phyloP scores from a whole-genome alignment of 2,888 invertebrate species.

The Psococerastis gibbosa region DNA sequence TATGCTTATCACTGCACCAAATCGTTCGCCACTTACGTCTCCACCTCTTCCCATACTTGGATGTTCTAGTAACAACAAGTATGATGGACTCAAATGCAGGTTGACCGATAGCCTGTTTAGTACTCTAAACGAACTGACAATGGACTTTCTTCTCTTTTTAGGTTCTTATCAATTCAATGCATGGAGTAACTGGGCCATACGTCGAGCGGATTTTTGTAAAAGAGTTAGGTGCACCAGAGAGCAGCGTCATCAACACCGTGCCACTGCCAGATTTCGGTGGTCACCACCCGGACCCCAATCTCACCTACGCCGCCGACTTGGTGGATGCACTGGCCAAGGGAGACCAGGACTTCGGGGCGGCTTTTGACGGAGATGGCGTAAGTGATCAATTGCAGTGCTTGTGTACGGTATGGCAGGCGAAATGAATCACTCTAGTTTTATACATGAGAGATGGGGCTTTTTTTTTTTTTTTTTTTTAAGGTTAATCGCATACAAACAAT shows the following conservation, averaged over 20 bases:
- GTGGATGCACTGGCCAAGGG: conserved; percentile 41
- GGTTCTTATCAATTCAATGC: conserved; percentile 83
- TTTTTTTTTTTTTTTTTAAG: conserved; percentile 7
- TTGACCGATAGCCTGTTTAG: too few species aligned
- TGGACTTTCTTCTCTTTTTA: too few species aligned
- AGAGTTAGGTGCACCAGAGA: conserved; percentile 56
- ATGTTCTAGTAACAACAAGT: too few species aligned
- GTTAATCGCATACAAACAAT: too few species aligned
- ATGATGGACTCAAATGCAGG: too few species aligned
- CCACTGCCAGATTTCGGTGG: conserved; percentile 93
- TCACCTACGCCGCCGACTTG: conserved; percentile 61
- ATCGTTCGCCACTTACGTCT: too few species aligned
- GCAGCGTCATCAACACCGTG: conserved; percentile 52
- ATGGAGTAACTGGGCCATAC: conserved; percentile 98
- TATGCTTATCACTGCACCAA: too few species aligned
- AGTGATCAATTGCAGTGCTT: conserved; percentile 16
- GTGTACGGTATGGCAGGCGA: too few species aligned
- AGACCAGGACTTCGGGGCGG: conserved; percentile 68
- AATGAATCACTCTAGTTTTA: too few species aligned
- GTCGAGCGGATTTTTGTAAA: conserved; percentile 72
- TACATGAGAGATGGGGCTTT: conserved; percentile 25
- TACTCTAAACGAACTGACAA: too few species aligned
- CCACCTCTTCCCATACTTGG: too few species aligned
- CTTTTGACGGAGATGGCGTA: conserved; percentile 96
- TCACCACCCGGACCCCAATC: conserved; percentile 92